Conservation (phyloP, 2,888 invertebrate genomes). For the Oscheius sp. region DNA sequence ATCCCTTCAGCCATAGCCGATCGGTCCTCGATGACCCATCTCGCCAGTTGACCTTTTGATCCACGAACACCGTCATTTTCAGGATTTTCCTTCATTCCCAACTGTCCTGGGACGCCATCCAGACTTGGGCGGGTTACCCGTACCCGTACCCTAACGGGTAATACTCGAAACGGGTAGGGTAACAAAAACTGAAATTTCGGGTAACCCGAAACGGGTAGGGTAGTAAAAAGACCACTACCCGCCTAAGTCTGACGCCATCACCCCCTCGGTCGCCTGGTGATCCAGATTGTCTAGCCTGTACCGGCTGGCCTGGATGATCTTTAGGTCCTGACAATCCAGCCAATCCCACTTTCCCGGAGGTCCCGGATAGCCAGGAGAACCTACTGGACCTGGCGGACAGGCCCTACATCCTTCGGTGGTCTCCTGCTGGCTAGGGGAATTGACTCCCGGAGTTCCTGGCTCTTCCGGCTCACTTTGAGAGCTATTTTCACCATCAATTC, state of each 20-base stretch:
- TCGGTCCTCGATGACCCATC: slow-evolving; percentile 37
- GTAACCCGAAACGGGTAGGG: too few species aligned
- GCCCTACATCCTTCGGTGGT: not conserved
- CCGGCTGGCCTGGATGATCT: slow-evolving; percentile 34
- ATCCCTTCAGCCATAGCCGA: slow-evolving; percentile 41
- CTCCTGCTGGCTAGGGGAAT: slow-evolving; percentile 28
- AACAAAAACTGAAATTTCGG: too few species aligned
- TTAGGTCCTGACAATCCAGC: slow-evolving; percentile 40
- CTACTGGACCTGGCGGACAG: slow-evolving; percentile 27
- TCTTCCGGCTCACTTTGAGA: slow-evolving; percentile 41
- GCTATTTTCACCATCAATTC: slow-evolving; percentile 65
- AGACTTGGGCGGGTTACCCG: too few species aligned
- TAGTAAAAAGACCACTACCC: too few species aligned
- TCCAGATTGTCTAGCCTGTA: slow-evolving; percentile 44
- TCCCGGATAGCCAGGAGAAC: slow-evolving; percentile 20
- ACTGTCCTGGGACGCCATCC: slow-evolving; percentile 41
- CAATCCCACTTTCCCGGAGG: slow-evolving; percentile 25
- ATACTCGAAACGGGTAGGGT: too few species aligned
- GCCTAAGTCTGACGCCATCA: too few species aligned
- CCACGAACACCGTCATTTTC: slow-evolving; percentile 5
- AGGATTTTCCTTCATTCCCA: slow-evolving; percentile 37
- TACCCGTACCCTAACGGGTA: too few species aligned
- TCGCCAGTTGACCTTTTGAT: slow-evolving; percentile 16
- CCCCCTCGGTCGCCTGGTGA: slow-evolving; percentile 44
- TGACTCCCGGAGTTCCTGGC: slow-evolving; percentile 36